Evolutionary conservation across 1,140 invertebrate species (phyloP).

Genomic region (Drosophila gunungcola): DNA sequence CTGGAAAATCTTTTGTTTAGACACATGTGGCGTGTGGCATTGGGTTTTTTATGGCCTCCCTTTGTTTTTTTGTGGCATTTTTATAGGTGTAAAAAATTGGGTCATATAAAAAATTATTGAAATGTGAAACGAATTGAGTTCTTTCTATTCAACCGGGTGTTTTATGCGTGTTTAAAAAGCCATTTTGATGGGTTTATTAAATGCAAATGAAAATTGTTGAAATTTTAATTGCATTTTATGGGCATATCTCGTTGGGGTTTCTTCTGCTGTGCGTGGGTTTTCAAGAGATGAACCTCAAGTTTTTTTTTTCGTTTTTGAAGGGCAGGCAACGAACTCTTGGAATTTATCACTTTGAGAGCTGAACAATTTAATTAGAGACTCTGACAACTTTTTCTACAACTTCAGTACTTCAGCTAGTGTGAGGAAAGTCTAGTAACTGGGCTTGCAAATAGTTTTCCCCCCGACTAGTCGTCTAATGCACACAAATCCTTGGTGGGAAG

Average conservation of each 20-base stretch:
- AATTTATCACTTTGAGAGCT: conserved; percentile 44
- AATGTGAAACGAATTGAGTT: conserved; percentile 63
- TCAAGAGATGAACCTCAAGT: conserved; percentile 6
- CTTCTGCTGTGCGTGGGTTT: background rate
- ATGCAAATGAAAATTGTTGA: conserved; percentile 79
- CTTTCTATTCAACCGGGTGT: conserved; percentile 12
- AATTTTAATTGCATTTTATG: conserved; percentile 80
- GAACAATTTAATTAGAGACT: conserved; percentile 53
- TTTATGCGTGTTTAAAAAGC: conserved; percentile 53
- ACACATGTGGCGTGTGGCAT: conserved; percentile 72
- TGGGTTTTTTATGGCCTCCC: conserved; percentile 32
- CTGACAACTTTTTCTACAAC: conserved; percentile 30
- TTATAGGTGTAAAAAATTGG: conserved; percentile 81
- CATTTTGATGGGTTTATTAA: conserved; percentile 78
- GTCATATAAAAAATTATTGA: conserved; percentile 70
- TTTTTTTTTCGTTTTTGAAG: background rate
- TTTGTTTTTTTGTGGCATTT: conserved; percentile 47
- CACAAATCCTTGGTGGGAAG: conserved; percentile 73
- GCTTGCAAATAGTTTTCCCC: conserved; percentile 34
- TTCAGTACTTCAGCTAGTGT: background rate
- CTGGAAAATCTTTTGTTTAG: conserved; percentile 76
- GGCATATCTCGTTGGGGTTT: conserved; percentile 8
- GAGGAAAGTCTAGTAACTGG: conserved; percentile 15
- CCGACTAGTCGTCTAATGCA: conserved; percentile 53
- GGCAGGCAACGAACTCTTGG: conserved; percentile 28